A percentile compares a stretch with the other conserved stretches of the same genome.
These are phyloP conservation scores for Alloscopus bannaensis DNA, from an alignment of 2,888 invertebrate species.

Conservation along the genomic window DNA sequence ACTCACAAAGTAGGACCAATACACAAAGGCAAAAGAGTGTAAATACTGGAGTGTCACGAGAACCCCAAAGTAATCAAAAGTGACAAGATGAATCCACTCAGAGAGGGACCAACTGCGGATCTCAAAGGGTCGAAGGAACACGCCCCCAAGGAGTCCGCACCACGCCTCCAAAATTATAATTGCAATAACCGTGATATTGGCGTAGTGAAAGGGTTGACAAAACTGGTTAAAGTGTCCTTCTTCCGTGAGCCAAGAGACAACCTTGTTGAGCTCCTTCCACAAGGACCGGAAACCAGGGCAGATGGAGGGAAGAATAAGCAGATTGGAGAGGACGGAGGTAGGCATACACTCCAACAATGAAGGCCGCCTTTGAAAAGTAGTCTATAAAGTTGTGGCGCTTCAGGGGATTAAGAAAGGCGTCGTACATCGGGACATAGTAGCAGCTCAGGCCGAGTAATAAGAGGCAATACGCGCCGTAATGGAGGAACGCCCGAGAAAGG, in stretches of 20 bases:
- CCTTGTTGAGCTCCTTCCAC: not conserved
- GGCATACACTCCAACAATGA: not conserved
- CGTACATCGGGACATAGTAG: conserved; percentile 1
- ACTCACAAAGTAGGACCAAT: not conserved
- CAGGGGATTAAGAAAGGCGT: not conserved
- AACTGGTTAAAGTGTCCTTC: not conserved
- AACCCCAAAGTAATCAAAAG: no score
- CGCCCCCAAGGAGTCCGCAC: no score
- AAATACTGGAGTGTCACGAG: no score
- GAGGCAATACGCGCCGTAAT: not conserved
- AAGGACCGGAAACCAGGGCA: not conserved
- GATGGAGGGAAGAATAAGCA: not conserved
- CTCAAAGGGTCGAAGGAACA: no score
- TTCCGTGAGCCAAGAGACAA: not conserved
- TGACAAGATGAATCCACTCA: no score
- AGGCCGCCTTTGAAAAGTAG: not conserved
- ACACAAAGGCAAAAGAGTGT: not conserved
- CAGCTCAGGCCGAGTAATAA: not conserved
- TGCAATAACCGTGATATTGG: not conserved
- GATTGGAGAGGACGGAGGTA: not conserved
- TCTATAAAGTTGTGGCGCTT: not conserved
- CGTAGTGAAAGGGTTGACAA: not conserved
- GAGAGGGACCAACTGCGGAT: no score
- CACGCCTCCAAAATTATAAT: not conserved
- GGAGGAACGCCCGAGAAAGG: not conserved